Base-by-base conservation (phyloP, 1,140 invertebrate genomes). In the Papilio xuthus region DNA sequence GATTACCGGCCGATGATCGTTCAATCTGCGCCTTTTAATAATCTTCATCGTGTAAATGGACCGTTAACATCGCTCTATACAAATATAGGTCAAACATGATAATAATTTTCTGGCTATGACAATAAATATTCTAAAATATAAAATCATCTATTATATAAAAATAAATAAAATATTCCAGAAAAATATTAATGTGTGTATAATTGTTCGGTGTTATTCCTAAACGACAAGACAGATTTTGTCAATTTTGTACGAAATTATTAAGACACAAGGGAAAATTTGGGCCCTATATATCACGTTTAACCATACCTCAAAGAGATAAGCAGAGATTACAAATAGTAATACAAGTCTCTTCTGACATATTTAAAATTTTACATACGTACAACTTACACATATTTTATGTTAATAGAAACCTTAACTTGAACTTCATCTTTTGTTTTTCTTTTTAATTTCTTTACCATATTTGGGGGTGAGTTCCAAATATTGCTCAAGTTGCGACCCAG, bases 1-100 rank as follows among this genome's bases (percentile, higher is more conserved):
- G 74, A 76, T 76, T 76, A 37, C 50, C 32, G 50, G 32, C 53
- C 50, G 50, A 60, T 76, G 74, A 76, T 76, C 50, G 41, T 76
- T 76, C 74, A 76, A 44, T 72, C 70, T 47, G 74, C 15, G 28
- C 32, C 50, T 60, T 76, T 76, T 76, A 60, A 76, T 76, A 75
- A 75, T 75, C 50, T 56, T 32, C n/a, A n/a, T 18, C 53, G 50
- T 63, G 32, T 42, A 47, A 76, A 76, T 76, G 53, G 50, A n/a
- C 13, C 74, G n/a, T 41, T 72, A 72, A 42, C 73, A 56, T 32
- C 53, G n/a, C 60, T 63, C 74, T 63, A 47, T 1, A 8, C 23
- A 75, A 9, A 76, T 41, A 60, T 76, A 76, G 74, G 53, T 76
- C 74, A 76, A 76, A 23, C 12, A 42, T 23, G 28, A 42, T n/a